A percentile compares a stretch with the other conserved stretches of the same genome.
These are phyloP conservation scores for Cerastis rubricosa DNA, from an alignment of 2,888 invertebrate genomes.

Conservation along the genomic window DNA sequence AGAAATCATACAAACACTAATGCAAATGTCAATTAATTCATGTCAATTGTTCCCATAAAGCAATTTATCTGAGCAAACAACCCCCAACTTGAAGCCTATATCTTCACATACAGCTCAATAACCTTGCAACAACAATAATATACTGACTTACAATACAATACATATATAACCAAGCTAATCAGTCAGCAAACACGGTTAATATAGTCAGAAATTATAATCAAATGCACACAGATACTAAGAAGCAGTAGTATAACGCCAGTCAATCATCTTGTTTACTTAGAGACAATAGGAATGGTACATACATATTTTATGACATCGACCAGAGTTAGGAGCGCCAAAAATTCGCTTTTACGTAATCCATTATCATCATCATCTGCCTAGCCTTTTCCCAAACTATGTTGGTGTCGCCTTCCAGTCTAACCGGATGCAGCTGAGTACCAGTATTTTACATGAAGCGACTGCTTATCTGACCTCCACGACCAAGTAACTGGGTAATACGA, in stretches of 20 bases:
- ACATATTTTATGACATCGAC: conserved; percentile 42
- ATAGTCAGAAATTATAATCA: conserved; percentile 60
- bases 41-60: neutral
- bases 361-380: no score
- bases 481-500: no score
- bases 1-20: neutral
- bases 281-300: conserved; percentile 51
- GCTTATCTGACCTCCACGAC: no score
- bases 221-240: conserved; percentile 56
- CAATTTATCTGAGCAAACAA: no score
- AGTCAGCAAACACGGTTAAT: conserved; percentile 54
- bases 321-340: conserved; percentile 31
- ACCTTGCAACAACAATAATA: neutral
- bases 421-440: no score
- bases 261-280: conserved; percentile 56
- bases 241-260: conserved; percentile 49
- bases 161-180: conserved; percentile 32
- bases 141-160: conserved; percentile 15
- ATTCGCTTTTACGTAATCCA: neutral
- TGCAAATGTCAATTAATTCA: neutral
- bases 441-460: no score
- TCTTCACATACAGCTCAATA: neutral
- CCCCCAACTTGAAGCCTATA: neutral
- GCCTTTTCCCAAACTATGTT: no score
- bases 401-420: no score